Percentiles rank a stretch among this genome's conserved stretches.
These are phyloP conservation scores for Unio delphinus DNA, from an alignment of 2,888 invertebrate genomes.

Conservation along the genomic window DNA sequence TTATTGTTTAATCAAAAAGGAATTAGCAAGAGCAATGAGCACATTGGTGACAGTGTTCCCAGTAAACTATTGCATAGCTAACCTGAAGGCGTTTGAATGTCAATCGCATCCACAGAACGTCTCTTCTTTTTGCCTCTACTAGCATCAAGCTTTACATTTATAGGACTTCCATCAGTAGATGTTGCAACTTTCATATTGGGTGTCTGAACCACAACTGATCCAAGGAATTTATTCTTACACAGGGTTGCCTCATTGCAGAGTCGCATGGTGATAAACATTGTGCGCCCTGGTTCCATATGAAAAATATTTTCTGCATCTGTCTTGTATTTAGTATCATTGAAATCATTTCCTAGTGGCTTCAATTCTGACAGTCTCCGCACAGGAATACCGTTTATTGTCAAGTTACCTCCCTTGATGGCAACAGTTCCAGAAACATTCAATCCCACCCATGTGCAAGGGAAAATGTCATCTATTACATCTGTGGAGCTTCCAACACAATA, in stretches of 20 bases:
- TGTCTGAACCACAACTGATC: conserved; percentile 21
- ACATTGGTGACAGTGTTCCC: not conserved
- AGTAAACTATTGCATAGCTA: not conserved
- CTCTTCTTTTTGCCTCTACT: conserved; percentile 5
- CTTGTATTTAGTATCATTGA: conserved; percentile 6
- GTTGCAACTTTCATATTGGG: conserved; percentile 9
- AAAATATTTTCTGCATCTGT: conserved; percentile 14
- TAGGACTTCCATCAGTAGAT: conserved; percentile 22
- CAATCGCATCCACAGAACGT: conserved; percentile 3
- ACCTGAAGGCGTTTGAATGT: conserved; percentile 14
- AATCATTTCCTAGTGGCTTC: conserved; percentile 1
- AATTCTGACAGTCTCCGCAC: conserved; percentile 21
- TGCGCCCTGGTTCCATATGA: conserved; percentile 37
- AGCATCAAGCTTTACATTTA: conserved; percentile 8
- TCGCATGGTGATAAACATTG: conserved; percentile 28
- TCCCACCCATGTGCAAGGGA: conserved; percentile 29
- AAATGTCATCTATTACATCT: conserved; percentile 16
- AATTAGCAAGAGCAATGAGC: too few species aligned
- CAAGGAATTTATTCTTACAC: conserved; percentile 26
- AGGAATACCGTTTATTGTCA: conserved; percentile 15
- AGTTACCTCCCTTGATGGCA: conserved; percentile 21
- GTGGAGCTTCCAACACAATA: conserved; percentile 21
- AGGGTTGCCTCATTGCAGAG: conserved; percentile 35
- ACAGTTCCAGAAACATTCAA: conserved; percentile 24
- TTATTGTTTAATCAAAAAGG: too few species aligned